Conservation (phyloP, 2,113 vertebrate species). For the Coryphaenoides rupestris region DNA sequence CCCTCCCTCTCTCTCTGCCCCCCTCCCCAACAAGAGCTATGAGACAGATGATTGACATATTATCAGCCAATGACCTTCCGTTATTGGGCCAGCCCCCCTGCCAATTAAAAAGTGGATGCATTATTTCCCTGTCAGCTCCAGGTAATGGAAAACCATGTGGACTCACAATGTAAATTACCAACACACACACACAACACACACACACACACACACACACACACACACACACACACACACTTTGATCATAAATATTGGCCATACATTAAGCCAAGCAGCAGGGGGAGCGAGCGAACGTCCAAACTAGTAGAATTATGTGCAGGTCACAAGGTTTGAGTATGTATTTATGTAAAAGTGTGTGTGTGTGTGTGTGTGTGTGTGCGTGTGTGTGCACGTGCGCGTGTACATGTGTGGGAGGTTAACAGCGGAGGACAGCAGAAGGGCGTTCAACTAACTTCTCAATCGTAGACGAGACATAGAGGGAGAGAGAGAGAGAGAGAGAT, state of each 20-base stretch:
- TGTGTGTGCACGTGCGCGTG: too few species aligned
- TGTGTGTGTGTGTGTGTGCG: too few species aligned
- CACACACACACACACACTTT: neutral
- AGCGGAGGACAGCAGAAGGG: too few species aligned
- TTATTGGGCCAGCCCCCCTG: constrained; percentile 26
- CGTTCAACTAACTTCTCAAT: too few species aligned
- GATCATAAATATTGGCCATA: constrained; percentile 33
- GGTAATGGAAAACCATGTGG: constrained; percentile 41
- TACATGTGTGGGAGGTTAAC: too few species aligned
- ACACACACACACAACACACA: constrained; percentile 1
- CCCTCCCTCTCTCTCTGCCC: neutral
- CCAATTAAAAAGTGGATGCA: constrained; percentile 53
- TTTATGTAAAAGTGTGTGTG: too few species aligned
- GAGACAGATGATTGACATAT: constrained; percentile 54
- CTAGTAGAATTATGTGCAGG: neutral
- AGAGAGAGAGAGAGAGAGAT: constrained; percentile 10
- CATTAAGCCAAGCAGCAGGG: constrained; percentile 31
- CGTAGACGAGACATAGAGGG: neutral
- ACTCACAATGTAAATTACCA: constrained; percentile 24
- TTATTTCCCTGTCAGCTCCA: constrained; percentile 48
- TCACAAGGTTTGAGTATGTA: neutral
- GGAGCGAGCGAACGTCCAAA: too few species aligned
- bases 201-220: constrained; percentile 5
- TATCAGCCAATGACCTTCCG: constrained; percentile 60
- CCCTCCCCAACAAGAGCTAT: constrained; percentile 22